These are phyloP conservation scores for Drosophila koepferae DNA, from an alignment of 2,888 invertebrate species.

Conservation along the genomic window DNA sequence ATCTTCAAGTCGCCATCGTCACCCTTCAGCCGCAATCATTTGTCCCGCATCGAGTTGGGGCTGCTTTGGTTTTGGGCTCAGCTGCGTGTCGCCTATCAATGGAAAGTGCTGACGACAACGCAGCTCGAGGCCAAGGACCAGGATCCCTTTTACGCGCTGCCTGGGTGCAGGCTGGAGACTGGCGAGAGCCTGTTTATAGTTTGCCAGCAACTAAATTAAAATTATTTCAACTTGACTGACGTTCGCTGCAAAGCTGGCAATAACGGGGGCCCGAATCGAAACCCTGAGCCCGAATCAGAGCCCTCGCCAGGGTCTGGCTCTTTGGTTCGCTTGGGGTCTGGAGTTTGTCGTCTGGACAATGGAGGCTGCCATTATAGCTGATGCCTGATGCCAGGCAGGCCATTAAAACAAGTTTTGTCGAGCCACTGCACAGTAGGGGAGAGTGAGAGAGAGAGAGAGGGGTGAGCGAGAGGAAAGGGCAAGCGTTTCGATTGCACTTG, in stretches of 20 bases:
- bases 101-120: conserved; percentile 67
- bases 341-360: conserved; percentile 21
- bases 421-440: conserved; percentile 5
- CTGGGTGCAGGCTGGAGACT: background rate
- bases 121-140: conserved; percentile 32
- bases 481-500: conserved; percentile 60
- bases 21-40: conserved; percentile 39
- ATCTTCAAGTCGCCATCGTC: conserved; percentile 17
- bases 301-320: background rate
- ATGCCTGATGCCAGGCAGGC: conserved; percentile 41
- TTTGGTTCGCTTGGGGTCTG: conserved; percentile 1
- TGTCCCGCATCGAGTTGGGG: conserved; percentile 21
- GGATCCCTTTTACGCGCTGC: conserved; percentile 17
- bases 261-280: conserved; percentile 53
- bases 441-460: background rate
- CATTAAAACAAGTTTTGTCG: conserved; percentile 69
- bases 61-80: conserved; percentile 28
- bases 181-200: conserved; percentile 68
- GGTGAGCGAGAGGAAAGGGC: conserved; percentile 5
- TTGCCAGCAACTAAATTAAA: conserved; percentile 74
- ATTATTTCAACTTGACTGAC: conserved; percentile 75
- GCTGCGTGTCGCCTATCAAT: conserved; percentile 69
- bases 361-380: conserved; percentile 26
- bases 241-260: conserved; percentile 55
- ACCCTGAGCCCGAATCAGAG: conserved; percentile 4